Evolutionary conservation across 2,888 invertebrate genomes (phyloP).

Genomic region (Cheiracanthium punctorium): DNA sequence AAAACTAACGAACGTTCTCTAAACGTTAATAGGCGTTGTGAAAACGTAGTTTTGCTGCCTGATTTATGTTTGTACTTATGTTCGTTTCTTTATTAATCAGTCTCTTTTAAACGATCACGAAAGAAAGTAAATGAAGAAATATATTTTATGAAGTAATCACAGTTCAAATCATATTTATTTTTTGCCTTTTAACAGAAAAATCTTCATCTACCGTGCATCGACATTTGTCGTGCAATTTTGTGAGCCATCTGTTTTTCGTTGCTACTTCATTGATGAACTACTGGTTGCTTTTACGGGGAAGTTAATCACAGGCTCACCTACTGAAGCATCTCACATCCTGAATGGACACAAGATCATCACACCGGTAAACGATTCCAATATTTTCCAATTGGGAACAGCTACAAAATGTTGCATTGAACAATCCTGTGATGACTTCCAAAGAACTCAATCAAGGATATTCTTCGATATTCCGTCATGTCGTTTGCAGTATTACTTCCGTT

Average conservation of each 20-base stretch:
- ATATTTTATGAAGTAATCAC: too few relatives aligned
- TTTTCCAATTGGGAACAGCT: not conserved
- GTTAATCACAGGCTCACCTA: not conserved
- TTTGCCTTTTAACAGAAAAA: not conserved
- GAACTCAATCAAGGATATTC: conserved; percentile 40
- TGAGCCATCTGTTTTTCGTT: not conserved
- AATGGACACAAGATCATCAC: not conserved
- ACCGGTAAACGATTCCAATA: not conserved
- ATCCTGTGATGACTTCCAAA: conserved; percentile 8
- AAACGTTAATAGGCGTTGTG: too few relatives aligned
- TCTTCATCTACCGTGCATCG: not conserved
- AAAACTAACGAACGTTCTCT: too few relatives aligned
- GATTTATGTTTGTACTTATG: too few relatives aligned
- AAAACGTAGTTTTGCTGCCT: too few relatives aligned
- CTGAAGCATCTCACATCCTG: not conserved
- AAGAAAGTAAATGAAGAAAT: too few relatives aligned
- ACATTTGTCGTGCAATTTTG: not conserved
- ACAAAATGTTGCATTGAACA: not conserved
- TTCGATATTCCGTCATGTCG: conserved; percentile 51
- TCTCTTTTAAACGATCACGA: too few relatives aligned
- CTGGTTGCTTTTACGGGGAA: not conserved
- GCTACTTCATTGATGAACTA: not conserved
- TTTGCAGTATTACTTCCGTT: conserved; percentile 45
- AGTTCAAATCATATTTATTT: too few relatives aligned
- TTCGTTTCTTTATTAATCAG: too few relatives aligned